Conservation (phyloP, 2,888 invertebrate species). For the Dasypogon diadema region DNA sequence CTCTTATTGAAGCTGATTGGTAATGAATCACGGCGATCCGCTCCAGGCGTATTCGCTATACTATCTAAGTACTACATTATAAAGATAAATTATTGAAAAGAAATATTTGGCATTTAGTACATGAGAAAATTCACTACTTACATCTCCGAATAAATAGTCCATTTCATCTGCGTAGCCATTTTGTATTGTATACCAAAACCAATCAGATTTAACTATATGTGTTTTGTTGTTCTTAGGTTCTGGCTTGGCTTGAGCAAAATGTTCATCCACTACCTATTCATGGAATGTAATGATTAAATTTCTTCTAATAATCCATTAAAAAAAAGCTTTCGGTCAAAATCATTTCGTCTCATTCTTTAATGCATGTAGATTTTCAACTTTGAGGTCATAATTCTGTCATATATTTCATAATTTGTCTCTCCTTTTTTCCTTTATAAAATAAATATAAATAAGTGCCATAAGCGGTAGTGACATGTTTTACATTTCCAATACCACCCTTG, state of each 20-base stretch:
- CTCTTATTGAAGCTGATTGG: constrained; percentile 72
- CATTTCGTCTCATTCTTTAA: too few species aligned
- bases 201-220: constrained; percentile 89
- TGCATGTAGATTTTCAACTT: too few species aligned
- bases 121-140: constrained; percentile 69
- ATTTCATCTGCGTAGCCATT: constrained; percentile 94
- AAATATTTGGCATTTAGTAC: constrained; percentile 2
- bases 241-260: constrained; percentile 77
- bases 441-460: too few species aligned
- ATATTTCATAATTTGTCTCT: too few species aligned
- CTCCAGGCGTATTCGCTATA: constrained; percentile 68
- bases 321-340: too few species aligned
- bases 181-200: constrained; percentile 99
- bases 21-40: constrained; percentile 73
- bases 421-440: too few species aligned
- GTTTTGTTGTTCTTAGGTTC: constrained; percentile 78
- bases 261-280: constrained; percentile 86
- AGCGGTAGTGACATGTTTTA: too few species aligned
- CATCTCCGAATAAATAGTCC: constrained; percentile 88
- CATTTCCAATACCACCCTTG: too few species aligned
- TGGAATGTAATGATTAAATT: constrained; percentile 57
- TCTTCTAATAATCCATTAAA: too few species aligned
- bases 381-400: too few species aligned
- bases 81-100: constrained; percentile 21
- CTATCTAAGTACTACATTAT: constrained; percentile 65